Evolutionary conservation across 2,888 invertebrate genomes (phyloP).

Genomic region (Troilus luridus): DNA sequence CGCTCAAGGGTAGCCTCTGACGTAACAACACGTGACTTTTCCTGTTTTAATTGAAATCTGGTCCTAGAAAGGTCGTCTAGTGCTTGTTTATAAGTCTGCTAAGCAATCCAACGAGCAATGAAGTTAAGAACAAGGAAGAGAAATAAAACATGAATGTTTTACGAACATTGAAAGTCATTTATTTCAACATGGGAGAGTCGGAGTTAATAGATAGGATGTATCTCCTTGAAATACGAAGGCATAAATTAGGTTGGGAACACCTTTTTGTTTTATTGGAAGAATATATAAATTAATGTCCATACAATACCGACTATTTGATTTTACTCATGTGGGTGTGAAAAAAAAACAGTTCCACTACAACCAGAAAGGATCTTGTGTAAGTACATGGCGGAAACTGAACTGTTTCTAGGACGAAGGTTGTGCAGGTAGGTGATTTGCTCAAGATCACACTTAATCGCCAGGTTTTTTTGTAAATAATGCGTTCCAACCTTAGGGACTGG

Average conservation of each 20-base stretch:
- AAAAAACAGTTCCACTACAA: no score
- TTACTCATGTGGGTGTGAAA: no score
- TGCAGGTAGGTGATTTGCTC: no score
- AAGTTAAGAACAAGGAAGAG: background rate
- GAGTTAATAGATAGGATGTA: background rate
- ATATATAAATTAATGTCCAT: no score
- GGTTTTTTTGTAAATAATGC: no score
- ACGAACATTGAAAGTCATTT: background rate
- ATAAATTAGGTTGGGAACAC: background rate
- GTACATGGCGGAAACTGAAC: no score
- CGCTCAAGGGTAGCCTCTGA: constrained; percentile 25
- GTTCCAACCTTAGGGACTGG: no score
- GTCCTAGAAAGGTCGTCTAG: constrained; percentile 32
- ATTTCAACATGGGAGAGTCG: background rate
- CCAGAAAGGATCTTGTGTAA: no score
- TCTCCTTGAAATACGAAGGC: background rate
- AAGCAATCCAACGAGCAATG: background rate
- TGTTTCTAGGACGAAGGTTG: no score
- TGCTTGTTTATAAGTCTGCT: background rate
- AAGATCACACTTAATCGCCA: no score
- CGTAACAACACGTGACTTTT: constrained; percentile 31
- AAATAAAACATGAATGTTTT: background rate
- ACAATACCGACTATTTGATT: no score
- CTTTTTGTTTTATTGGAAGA: no score
- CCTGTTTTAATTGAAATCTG: constrained; percentile 5